phyloP scores from a whole-genome alignment of 1,140 invertebrate species.

The Cydia splendana region DNA sequence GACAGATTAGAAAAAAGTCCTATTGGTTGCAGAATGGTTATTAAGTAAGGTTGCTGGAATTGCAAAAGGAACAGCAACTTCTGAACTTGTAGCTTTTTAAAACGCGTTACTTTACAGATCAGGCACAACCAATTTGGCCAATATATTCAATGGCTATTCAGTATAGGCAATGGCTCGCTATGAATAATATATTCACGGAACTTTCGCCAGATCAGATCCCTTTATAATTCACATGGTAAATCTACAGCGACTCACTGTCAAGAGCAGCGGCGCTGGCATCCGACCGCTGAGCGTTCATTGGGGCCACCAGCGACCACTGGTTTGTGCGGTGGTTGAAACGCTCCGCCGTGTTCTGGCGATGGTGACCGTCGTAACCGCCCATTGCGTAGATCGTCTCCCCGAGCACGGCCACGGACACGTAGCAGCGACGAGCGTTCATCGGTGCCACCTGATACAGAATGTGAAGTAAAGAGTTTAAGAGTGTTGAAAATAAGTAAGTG shows the following conservation, averaged over 20 bases:
- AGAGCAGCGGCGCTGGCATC: constrained; percentile 87
- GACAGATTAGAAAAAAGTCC: neutral
- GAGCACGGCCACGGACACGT: constrained; percentile 83
- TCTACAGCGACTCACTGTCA: constrained; percentile 76
- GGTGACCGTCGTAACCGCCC: constrained; percentile 93
- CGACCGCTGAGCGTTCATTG: constrained; percentile 90
- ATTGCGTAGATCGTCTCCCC: constrained; percentile 90
- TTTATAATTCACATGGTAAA: neutral
- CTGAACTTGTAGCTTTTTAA: too few species aligned
- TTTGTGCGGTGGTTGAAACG: constrained; percentile 85
- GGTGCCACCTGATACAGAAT: constrained; percentile 78
- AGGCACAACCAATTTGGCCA: too few species aligned
- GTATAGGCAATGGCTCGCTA: too few species aligned
- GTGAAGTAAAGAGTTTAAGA: too few species aligned
- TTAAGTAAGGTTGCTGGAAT: too few species aligned
- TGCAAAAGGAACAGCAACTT: too few species aligned
- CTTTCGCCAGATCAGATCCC: neutral
- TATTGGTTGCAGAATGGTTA: too few species aligned
- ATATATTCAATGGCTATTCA: too few species aligned
- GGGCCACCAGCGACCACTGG: constrained; percentile 90
- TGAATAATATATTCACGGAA: too few species aligned
- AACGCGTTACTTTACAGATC: too few species aligned
- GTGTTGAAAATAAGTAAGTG: too few species aligned
- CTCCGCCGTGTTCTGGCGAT: constrained; percentile 87
- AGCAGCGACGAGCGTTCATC: constrained; percentile 82